Evolutionary conservation across 2,888 invertebrate genomes (phyloP).

Genomic region (Platycnemis pennipes): DNA sequence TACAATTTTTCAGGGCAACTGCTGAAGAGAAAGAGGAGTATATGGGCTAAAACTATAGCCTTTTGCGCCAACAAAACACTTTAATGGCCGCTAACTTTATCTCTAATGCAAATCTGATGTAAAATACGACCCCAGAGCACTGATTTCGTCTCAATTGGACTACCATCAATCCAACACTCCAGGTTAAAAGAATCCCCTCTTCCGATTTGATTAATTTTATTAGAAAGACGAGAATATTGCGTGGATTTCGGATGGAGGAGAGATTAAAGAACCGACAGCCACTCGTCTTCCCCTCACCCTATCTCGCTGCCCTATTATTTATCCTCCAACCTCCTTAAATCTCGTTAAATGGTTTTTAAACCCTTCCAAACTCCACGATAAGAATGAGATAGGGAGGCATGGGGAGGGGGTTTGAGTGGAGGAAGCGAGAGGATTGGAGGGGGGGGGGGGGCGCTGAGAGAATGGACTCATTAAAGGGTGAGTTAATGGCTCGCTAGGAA

Average conservation of each 20-base stretch:
- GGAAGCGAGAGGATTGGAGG: too few species aligned
- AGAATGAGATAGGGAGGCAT: not conserved
- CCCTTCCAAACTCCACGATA: slow-evolving; percentile 11
- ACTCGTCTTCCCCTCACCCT: not conserved
- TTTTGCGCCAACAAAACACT: not conserved
- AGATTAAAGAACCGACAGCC: slow-evolving; percentile 18
- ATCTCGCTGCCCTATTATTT: slow-evolving; percentile 11
- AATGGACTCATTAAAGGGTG: slow-evolving; percentile 22
- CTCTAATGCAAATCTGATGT: not conserved
- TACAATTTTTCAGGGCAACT: too few species aligned
- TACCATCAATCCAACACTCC: not conserved
- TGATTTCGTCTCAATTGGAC: not conserved
- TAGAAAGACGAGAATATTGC: slow-evolving; percentile 12
- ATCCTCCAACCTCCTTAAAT: slow-evolving; percentile 31
- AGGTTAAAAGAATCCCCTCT: not conserved
- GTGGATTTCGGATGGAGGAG: not conserved
- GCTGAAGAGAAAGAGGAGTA: not conserved
- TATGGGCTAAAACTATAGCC: not conserved
- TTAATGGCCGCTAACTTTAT: not conserved
- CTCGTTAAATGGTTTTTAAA: slow-evolving; percentile 36
- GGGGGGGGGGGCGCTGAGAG: not conserved
- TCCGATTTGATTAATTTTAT: not conserved
- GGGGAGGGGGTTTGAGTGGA: not conserved
- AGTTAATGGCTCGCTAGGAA: slow-evolving; percentile 21
- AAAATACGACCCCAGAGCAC: not conserved